phyloP scores from a whole-genome alignment of 2,113 vertebrate species.

The Penelope pileata region DNA sequence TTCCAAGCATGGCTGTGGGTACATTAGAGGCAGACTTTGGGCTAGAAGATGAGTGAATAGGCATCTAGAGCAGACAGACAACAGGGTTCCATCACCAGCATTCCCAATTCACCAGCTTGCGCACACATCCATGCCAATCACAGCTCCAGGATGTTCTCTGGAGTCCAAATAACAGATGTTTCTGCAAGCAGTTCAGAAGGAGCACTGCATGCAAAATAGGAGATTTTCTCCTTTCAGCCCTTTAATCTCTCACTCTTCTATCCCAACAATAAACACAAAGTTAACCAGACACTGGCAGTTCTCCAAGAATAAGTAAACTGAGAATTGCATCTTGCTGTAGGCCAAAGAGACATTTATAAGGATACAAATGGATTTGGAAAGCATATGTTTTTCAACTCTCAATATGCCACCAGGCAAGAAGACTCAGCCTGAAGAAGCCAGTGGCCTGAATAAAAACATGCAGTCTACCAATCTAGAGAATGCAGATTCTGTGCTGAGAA shows the following conservation, averaged over 20 bases:
- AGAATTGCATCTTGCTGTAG: conserved; percentile 33
- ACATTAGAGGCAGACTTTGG: neutral
- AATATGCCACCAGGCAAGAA: conserved; percentile 53
- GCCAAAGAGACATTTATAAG: conserved; percentile 44
- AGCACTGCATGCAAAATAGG: neutral
- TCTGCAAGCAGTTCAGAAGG: neutral
- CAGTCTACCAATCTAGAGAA: conserved; percentile 24
- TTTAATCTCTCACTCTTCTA: conserved; percentile 31
- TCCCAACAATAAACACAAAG: conserved; percentile 46
- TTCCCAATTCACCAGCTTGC: neutral
- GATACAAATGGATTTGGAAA: conserved; percentile 51
- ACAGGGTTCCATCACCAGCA: neutral
- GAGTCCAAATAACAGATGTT: conserved; percentile 37
- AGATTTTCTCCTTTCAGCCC: conserved; percentile 22
- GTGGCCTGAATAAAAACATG: conserved; percentile 35
- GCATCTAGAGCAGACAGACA: neutral
- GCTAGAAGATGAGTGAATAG: conserved; percentile 3
- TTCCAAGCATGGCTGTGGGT: neutral
- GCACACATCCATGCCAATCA: neutral
- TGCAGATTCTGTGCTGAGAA: neutral
- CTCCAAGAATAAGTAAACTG: conserved; percentile 39
- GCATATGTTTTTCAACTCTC: conserved; percentile 29
- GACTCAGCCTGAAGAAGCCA: conserved; percentile 34
- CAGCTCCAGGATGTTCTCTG: neutral
- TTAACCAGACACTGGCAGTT: conserved; percentile 40